Conservation (phyloP, 2,888 invertebrate species). For the Serripes groenlandicus region DNA sequence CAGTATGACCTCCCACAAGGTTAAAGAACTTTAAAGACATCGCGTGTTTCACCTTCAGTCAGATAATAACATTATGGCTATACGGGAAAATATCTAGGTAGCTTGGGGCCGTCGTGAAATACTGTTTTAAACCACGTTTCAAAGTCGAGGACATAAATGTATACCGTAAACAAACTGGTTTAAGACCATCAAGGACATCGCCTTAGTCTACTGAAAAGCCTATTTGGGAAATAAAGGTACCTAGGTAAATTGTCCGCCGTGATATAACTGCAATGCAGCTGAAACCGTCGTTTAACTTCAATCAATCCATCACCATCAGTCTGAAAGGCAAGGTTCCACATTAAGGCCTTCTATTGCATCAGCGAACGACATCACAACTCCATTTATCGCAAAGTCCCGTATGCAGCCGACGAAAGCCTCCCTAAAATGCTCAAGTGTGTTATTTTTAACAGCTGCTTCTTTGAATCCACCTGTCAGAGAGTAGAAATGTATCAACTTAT, state of each 20-base stretch:
- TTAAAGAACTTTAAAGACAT: no score
- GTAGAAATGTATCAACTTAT: background rate
- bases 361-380: background rate
- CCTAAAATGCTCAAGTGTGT: constrained; percentile 7
- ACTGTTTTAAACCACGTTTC: no score
- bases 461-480: constrained; percentile 25
- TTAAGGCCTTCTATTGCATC: constrained; percentile 11
- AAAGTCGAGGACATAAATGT: no score
- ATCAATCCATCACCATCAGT: background rate
- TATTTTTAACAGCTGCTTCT: background rate
- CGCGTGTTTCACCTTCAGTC: no score
- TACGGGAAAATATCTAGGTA: no score
- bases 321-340: constrained; percentile 13
- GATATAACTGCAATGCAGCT: background rate
- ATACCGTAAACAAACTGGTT: no score
- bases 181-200: no score
- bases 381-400: constrained; percentile 6
- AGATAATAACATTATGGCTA: no score
- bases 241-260: background rate
- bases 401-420: constrained; percentile 37
- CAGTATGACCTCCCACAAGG: no score
- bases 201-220: background rate
- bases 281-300: background rate
- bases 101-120: no score
- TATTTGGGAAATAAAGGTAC: background rate